Base-by-base conservation (phyloP, 2,888 invertebrate species). In the Machimus rusticus region DNA sequence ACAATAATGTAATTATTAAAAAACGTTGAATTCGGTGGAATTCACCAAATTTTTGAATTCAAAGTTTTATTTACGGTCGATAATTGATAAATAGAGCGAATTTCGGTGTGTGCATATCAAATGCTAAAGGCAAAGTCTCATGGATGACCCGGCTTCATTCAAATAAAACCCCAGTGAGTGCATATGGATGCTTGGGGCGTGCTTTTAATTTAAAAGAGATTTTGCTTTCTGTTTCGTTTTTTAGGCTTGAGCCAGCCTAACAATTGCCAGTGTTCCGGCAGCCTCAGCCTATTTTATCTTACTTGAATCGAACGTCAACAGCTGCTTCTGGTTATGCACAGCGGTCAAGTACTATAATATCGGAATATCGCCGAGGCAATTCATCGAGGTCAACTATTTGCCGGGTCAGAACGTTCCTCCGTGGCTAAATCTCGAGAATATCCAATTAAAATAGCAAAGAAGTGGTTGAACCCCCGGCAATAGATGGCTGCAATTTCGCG, bases 391-490 rank as follows among this genome's bases (percentile, higher is more conserved):
- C 55, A 55, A 51, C 51, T 81, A 51, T 81, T 81, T 81, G 51
- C 31, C 28, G 55, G 81, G 46, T 81, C 81, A 81, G 43, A 76
- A 55, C 55, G 28, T 46, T 51, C 31, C 81, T 81, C 81, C 14
- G 51, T 31, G 23, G 43, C 28, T 43, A 81, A 81, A 81, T 81
- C 81, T 81, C 81, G 23, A 81, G 31, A 51, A 55, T 55, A 81
- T 81, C 51, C 81, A 81, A 81, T 81, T 81, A 81, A 81, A 46
- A 81, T 51, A 55, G 81, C 81, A 23, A 81, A 81, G 55, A 16
- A 43, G 81, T 55, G 55, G 81, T 46, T 81, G 81, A 78, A 43
- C 43, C 43, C 39, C 78, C 14, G 14, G 39, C 78, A 78, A 39
- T 78, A 23, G 78, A 78, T 43, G 66, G 78, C 43, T 78, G 78